Percentiles rank a stretch among this genome's conserved stretches.
Evolutionary conservation across 2,113 vertebrate genomes (phyloP).

Genomic region (Serilophus lunatus): DNA sequence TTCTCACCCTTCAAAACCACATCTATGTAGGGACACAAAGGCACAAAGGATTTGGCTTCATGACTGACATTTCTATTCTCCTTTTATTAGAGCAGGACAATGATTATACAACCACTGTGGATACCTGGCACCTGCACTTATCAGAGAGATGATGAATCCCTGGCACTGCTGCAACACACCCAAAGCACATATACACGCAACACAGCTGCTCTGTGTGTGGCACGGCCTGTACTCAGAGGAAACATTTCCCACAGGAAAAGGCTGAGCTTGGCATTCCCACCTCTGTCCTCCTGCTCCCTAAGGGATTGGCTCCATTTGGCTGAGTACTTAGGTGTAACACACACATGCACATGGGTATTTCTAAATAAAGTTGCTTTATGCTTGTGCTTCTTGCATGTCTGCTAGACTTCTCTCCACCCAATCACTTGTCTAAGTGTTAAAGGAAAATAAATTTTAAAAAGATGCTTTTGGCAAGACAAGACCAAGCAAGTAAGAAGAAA

Average conservation of each 20-base stretch:
- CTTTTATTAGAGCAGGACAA: not conserved
- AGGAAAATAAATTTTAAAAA: not conserved
- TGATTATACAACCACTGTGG: fast-evolving
- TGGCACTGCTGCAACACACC: not conserved
- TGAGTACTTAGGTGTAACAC: not conserved
- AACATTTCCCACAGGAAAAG: constrained; percentile 26
- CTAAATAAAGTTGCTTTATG: not conserved
- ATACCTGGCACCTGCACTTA: not conserved
- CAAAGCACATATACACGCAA: fast-evolving
- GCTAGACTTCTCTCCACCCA: not conserved
- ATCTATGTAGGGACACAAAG: not conserved
- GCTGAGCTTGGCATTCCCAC: not conserved
- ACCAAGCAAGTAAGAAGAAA: not conserved
- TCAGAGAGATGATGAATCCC: not conserved
- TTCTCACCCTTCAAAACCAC: not conserved
- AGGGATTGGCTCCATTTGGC: not conserved
- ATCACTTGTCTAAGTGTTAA: not conserved
- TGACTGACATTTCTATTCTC: not conserved
- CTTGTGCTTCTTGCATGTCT: fast-evolving
- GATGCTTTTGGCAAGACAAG: not conserved
- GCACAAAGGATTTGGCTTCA: not conserved
- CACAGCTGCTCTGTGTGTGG: not conserved
- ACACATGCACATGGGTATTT: not conserved
- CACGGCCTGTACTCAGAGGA: not conserved
- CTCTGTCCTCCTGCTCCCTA: not conserved